Base-by-base conservation (phyloP, 1,140 invertebrate species). In the Leptoteleia sp. region DNA sequence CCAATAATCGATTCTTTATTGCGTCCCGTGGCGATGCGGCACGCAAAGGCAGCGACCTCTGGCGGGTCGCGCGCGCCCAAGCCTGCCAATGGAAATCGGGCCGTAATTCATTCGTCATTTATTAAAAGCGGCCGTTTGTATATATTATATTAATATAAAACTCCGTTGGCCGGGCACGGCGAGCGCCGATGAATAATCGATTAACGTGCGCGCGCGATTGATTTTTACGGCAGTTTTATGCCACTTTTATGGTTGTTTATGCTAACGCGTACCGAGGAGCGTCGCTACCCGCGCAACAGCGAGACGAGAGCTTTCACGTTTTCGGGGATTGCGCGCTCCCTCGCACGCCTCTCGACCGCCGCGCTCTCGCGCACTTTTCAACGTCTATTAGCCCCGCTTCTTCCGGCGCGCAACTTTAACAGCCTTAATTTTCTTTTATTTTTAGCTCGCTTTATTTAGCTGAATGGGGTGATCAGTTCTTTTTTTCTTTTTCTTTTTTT, bases 1-100 rank as follows among this genome's bases (percentile, higher is more conserved):
- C 71, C 47, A 40, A 52, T 52, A 67, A 67, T 76, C 54, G 62
- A 76, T 43, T 59, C 38, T 64, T 64, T 73, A 65, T 72, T 64
- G 33, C 57, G 42, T 57, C 52, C 50, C 35, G 27, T 33, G 35
- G 70, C 59, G 48, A 48, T 17, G 42, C 29, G 37, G 35, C 37
- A 33, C 27, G 48, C 17, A 61, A 62, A 61, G 35, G 27, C 16
- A 31, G 12, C 65, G 15, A 52, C 35, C 31, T 15, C 4, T 50
- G 42, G 43, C 62, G 25, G 16, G 25, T 6, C 31, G 50, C 16
- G 35, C 13, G 9, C 15, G 17, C 42, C 3, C 38, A 29, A 29
- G 45, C 50, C 31, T 40, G n/a, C 59, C 17, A 48, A 11, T 38
- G 33, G 19, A 48, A 48, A 62, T 29, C 33, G 5, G 3, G 22